phyloP scores from a whole-genome alignment of 2,888 invertebrate species.

The Drepanosiphum platanoidis region DNA sequence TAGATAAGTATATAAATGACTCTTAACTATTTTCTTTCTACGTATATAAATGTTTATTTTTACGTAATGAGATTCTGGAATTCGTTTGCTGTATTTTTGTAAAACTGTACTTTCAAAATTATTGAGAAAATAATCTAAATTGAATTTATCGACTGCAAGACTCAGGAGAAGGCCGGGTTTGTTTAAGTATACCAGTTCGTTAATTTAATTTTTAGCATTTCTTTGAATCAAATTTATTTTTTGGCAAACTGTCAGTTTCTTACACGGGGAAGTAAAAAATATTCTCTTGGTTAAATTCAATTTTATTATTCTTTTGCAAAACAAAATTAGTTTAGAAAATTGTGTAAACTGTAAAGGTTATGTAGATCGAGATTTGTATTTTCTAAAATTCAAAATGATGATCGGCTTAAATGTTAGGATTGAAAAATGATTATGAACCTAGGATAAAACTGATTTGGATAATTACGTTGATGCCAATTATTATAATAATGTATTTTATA shows the following conservation, averaged over 20 bases:
- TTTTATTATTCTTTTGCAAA: background rate
- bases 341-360: no score
- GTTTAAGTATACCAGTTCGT: background rate
- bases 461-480: no score
- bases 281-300: background rate
- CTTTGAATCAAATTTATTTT: constrained; percentile 5
- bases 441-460: no score
- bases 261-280: background rate
- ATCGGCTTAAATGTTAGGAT: no score
- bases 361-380: no score
- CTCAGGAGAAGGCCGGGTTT: background rate
- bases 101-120: constrained; percentile 10
- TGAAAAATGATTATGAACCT: no score
- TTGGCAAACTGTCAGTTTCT: background rate
- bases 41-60: constrained; percentile 8
- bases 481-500: no score
- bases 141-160: background rate
- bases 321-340: no score
- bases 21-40: background rate
- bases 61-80: background rate
- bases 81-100: background rate
- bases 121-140: constrained; percentile 11
- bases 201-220: constrained; percentile 33
- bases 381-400: no score
- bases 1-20: background rate